Conservation (phyloP, 2,888 invertebrate species). For the Orthosia cruda region DNA sequence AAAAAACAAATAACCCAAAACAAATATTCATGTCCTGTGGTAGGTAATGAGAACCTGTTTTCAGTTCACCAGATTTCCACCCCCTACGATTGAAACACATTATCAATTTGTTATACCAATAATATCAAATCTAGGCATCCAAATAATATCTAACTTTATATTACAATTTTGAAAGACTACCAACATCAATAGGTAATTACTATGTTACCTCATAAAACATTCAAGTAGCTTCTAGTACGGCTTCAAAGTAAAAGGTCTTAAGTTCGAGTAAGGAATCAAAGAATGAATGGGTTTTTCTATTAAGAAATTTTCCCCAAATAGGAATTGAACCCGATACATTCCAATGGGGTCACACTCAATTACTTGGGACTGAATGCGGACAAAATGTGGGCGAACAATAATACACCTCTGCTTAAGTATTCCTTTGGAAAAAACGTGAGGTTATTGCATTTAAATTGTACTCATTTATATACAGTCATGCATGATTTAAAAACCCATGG, state of each 20-base stretch:
- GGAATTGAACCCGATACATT: slow-evolving; percentile 29
- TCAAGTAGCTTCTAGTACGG: background rate
- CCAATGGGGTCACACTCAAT: slow-evolving; percentile 17
- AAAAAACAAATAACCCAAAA: no score
- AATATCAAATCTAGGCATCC: no score
- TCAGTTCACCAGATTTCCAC: no score
- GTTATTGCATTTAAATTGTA: slow-evolving; percentile 40
- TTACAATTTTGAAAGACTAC: no score
- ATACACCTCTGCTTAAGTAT: slow-evolving; percentile 39
- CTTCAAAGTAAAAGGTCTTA: background rate
- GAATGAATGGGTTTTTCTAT: slow-evolving; percentile 21
- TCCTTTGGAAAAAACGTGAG: slow-evolving; percentile 13
- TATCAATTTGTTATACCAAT: no score
- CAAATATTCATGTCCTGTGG: no score
- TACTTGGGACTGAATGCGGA: slow-evolving; percentile 16
- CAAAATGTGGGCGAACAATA: slow-evolving; percentile 35
- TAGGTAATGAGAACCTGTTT: no score
- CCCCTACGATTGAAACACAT: no score
- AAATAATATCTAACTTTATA: no score
- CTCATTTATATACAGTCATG: background rate
- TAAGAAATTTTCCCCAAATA: slow-evolving; percentile 23
- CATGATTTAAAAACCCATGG: background rate
- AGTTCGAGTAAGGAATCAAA: slow-evolving; percentile 9
- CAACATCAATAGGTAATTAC: no score
- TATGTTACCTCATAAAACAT: background rate